Base-by-base conservation (phyloP, 2,113 vertebrate genomes). In the Chiloscyllium plagiosum region DNA sequence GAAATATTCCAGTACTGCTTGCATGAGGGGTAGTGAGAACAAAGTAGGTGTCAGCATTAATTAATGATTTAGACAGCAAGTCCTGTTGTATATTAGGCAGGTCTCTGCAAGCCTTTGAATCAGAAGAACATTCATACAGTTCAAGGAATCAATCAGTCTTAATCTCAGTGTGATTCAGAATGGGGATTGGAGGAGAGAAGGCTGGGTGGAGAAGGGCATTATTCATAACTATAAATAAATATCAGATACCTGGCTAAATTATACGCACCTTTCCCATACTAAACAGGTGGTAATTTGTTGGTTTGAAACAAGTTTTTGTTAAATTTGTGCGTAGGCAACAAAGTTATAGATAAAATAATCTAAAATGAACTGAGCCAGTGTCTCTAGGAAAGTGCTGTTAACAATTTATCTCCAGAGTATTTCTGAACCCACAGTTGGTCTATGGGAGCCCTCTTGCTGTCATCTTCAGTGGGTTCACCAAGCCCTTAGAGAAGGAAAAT, bases 381-480 rank as follows among this genome's bases (percentile, higher is more conserved):
- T 61, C 33, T 29, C 8, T 1, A 90, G 87, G 87, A 90, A 90
- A 65, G 3, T 0, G 12, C 13, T 65, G 3, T 33, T 90, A n/a
- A 65, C 26, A 33, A 52, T 37, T 83, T 83, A 52, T 90, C 29
- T 61, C 24, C 47, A 89, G 29, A 33, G 52, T 65, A 12, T 56
- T 13, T 33, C 22, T 29, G 87, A 65, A 65, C 33, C 26, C n/a
- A 33, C 29, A 65, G 87, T 29, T 90, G 87, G 52, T 90, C 61
- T 52, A 65, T 29, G 87, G 61, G 87, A 90, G 87, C 87, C 87
- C 87, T 90, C 87, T 90, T 90, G 87, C 26, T 90, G 87, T 90
- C 52, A 90, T n/a, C 52, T 33, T 29, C 87, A 90, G 87, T 47
- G 19, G 6, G 61, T 52, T 52, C 26, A 17, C 56, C 29, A 1